Evolutionary conservation across 2,888 invertebrate species (phyloP).

Genomic region (Nycteola revayana): DNA sequence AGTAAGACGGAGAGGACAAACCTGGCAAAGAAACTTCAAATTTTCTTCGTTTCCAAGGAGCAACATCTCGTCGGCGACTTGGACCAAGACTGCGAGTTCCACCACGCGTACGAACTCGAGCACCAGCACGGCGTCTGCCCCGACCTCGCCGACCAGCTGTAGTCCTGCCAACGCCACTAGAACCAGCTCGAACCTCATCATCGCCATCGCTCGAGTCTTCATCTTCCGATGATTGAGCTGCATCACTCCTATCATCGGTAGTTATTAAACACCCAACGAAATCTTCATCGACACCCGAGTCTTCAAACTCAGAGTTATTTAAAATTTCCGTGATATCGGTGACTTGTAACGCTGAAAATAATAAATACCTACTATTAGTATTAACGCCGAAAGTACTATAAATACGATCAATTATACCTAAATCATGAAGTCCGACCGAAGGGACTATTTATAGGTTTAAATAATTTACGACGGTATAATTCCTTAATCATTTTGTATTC

Average conservation of each 20-base stretch:
- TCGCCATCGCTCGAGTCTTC: conserved; percentile 6
- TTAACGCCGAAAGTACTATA: conserved; percentile 2
- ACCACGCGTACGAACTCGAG: conserved; percentile 7
- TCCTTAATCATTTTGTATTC: conserved; percentile 5
- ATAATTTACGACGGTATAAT: conserved; percentile 6
- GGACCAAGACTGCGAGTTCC: not conserved
- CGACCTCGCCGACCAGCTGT: conserved; percentile 6
- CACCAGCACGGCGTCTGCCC: conserved; percentile 5
- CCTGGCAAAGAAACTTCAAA: conserved; percentile 3
- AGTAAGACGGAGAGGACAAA: conserved; percentile 8
- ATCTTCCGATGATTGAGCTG: conserved; percentile 7
- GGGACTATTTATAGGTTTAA: conserved; percentile 6
- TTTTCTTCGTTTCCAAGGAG: conserved; percentile 7
- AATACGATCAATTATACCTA: conserved; percentile 4
- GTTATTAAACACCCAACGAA: conserved; percentile 1
- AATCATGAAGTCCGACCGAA: conserved; percentile 7
- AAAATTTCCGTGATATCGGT: conserved; percentile 4
- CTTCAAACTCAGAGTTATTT: conserved; percentile 2
- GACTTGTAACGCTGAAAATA: conserved; percentile 4
- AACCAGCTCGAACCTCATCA: not conserved
- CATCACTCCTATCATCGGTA: conserved; percentile 1
- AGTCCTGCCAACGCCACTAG: too few species aligned
- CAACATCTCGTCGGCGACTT: not conserved
- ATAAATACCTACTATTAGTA: conserved; percentile 4
- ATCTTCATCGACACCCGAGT: conserved; percentile 4